Evolutionary conservation across 1,140 invertebrate genomes (phyloP).

Genomic region (Lysiphlebus fabarum): DNA sequence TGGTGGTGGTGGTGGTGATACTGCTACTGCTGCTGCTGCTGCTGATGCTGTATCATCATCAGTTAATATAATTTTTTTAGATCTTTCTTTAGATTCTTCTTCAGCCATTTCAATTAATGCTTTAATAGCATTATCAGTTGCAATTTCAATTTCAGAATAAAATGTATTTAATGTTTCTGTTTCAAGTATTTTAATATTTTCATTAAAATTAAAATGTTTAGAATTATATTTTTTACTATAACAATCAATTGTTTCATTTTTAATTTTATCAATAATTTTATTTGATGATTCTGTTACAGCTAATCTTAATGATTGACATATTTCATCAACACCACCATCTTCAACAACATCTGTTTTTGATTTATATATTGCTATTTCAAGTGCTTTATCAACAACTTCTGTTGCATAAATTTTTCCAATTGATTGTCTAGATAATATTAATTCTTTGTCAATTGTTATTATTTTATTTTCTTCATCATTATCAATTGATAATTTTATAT

Average conservation of each 20-base stretch:
- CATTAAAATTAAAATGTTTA: slow-evolving; percentile 36
- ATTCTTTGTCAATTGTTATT: slow-evolving; percentile 23
- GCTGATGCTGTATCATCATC: background rate
- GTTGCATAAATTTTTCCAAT: slow-evolving; percentile 46
- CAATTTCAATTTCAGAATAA: slow-evolving; percentile 45
- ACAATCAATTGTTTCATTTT: slow-evolving; percentile 44
- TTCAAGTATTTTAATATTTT: slow-evolving; percentile 41
- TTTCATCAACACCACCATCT: slow-evolving; percentile 34
- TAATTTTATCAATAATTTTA: slow-evolving; percentile 44
- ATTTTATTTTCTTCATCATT: background rate
- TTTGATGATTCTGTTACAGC: slow-evolving; percentile 48
- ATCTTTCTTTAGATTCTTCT: slow-evolving; percentile 47
- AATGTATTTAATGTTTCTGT: slow-evolving; percentile 44
- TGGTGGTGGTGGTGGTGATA: slow-evolving; percentile 16
- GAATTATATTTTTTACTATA: slow-evolving; percentile 38
- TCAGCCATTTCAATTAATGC: slow-evolving; percentile 53
- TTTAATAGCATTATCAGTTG: slow-evolving; percentile 51
- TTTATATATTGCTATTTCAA: slow-evolving; percentile 53
- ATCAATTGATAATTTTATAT: too few relatives aligned
- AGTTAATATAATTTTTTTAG: slow-evolving; percentile 20
- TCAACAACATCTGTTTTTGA: slow-evolving; percentile 48
- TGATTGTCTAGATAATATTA: slow-evolving; percentile 31
- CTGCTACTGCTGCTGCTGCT: background rate
- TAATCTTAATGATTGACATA: slow-evolving; percentile 45
- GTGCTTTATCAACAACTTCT: slow-evolving; percentile 50